A percentile compares a stretch with the other conserved stretches of the same genome.
Evolutionary conservation across 37 sponge, comb jelly and placozoan genomes (phyloP).

Genomic region (Hexactinellida sp.): DNA sequence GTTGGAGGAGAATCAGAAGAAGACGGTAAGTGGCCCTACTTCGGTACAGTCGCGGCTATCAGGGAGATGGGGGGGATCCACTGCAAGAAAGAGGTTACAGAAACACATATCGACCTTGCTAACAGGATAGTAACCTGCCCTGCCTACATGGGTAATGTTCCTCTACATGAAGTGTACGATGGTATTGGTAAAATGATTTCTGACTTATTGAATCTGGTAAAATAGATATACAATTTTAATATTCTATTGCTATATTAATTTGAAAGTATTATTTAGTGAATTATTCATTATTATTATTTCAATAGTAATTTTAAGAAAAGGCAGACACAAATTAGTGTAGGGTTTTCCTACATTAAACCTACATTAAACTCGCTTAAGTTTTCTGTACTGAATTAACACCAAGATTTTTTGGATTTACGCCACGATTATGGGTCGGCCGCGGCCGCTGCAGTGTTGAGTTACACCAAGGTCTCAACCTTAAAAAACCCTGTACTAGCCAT

Average conservation of each 20-base stretch:
- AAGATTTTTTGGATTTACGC: too few relatives aligned
- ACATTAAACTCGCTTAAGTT: too few relatives aligned
- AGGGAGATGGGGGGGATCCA: conserved; percentile 55
- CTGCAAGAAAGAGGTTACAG: conserved; percentile 43
- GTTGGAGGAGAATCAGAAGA: conserved; percentile 56
- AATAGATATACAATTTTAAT: not conserved
- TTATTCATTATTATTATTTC: not conserved
- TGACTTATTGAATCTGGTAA: conserved; percentile 26
- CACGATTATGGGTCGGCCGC: too few relatives aligned
- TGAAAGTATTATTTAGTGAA: not conserved
- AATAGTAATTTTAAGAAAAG: too few relatives aligned
- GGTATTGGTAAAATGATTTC: conserved; percentile 63
- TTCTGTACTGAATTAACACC: too few relatives aligned
- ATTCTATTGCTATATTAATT: too few relatives aligned
- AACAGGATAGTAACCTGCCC: conserved; percentile 68
- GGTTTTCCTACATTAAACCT: too few relatives aligned
- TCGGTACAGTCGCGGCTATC: conserved; percentile 56
- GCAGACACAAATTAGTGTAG: too few relatives aligned
- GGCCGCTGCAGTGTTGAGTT: too few relatives aligned
- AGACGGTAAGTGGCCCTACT: conserved; percentile 57
- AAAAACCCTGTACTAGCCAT: too few relatives aligned
- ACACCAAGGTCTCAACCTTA: too few relatives aligned
- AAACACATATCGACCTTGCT: conserved; percentile 39
- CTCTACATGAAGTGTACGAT: conserved; percentile 55
- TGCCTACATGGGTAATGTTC: conserved; percentile 76